Conservation (phyloP, 2,888 invertebrate species). For the Thymelicus acteon region DNA sequence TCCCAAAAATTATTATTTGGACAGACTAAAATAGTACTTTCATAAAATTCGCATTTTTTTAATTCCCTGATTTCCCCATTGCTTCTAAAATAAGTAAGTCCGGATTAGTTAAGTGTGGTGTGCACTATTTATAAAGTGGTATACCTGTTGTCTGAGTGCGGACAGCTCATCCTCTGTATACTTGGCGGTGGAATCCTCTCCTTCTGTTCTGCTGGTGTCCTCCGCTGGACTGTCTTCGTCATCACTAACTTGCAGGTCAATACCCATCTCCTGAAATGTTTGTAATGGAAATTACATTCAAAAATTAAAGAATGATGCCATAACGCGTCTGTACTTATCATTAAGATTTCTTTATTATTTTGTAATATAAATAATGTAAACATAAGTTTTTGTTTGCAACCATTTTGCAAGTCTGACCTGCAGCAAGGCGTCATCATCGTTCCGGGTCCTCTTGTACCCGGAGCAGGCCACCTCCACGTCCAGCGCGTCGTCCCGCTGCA, state of each 20-base stretch:
- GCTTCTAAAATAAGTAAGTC: too few relatives aligned
- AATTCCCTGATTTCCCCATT: too few relatives aligned
- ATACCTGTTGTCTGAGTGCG: slow-evolving; percentile 64
- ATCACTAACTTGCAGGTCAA: slow-evolving; percentile 67
- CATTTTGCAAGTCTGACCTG: slow-evolving; percentile 57
- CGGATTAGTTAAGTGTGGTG: too few relatives aligned
- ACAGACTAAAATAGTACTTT: too few relatives aligned
- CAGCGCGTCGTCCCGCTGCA: slow-evolving; percentile 90
- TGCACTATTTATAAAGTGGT: not conserved
- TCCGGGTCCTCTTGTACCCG: slow-evolving; percentile 95
- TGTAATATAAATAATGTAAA: too few relatives aligned
- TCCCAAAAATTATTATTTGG: too few relatives aligned
- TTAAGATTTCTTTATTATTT: too few relatives aligned
- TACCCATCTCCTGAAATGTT: slow-evolving; percentile 73
- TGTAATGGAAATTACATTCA: not conserved
- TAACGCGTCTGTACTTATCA: too few relatives aligned
- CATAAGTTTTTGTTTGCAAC: too few relatives aligned
- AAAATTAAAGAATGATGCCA: too few relatives aligned
- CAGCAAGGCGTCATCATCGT: slow-evolving; percentile 90
- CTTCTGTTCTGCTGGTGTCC: slow-evolving; percentile 57
- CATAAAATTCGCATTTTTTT: too few relatives aligned
- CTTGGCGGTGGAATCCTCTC: slow-evolving; percentile 51
- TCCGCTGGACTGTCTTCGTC: slow-evolving; percentile 60
- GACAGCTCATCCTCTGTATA: slow-evolving; percentile 78
- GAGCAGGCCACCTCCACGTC: slow-evolving; percentile 97